phyloP scores from a whole-genome alignment of 2,888 invertebrate species.

The Autographa pulchrina region DNA sequence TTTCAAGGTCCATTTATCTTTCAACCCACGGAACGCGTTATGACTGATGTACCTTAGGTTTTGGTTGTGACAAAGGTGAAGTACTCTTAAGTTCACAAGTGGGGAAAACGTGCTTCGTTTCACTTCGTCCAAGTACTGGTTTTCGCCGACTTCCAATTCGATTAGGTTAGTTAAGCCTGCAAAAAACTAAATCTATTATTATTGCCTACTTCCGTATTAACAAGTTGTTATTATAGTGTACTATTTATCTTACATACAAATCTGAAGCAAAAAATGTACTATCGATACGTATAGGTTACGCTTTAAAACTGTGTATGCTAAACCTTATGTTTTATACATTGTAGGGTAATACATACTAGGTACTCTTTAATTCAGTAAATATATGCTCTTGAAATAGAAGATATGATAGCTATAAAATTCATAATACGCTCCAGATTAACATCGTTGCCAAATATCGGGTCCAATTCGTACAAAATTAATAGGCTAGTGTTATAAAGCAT shows the following conservation, averaged over 20 bases:
- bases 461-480: constrained; percentile 39
- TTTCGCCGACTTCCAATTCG: constrained; percentile 90
- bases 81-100: constrained; percentile 80
- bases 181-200: constrained; percentile 62
- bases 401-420: constrained; percentile 28
- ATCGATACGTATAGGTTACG: constrained; percentile 4
- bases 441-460: constrained; percentile 46
- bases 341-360: background rate
- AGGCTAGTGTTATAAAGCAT: constrained; percentile 31
- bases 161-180: constrained; percentile 88
- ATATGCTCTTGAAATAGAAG: constrained; percentile 43
- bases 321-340: background rate
- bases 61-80: constrained; percentile 87
- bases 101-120: constrained; percentile 87
- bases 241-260: constrained; percentile 42
- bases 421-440: constrained; percentile 33
- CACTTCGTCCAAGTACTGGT: constrained; percentile 88
- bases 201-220: constrained; percentile 54
- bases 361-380: constrained; percentile 26
- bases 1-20: constrained; percentile 85
- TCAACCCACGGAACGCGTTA: constrained; percentile 88
- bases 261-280: constrained; percentile 24
- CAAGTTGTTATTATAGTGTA: constrained; percentile 23
- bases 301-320: background rate
- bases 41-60: constrained; percentile 89